Conservation (phyloP, 2,797 vertebrate species). For the Malacoctenus gilli region DNA sequence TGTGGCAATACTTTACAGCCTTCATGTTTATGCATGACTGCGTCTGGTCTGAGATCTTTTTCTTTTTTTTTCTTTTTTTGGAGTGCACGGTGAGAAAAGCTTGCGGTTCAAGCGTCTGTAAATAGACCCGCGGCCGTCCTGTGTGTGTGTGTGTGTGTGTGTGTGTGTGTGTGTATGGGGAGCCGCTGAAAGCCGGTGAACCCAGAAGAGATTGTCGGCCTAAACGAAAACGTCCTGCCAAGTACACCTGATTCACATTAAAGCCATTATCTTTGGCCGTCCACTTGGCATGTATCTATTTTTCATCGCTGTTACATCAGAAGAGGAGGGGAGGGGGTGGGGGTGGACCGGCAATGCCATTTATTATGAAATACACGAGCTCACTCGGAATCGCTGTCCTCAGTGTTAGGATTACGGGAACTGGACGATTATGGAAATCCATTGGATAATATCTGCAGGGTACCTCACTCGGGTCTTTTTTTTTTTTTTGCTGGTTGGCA, state of each 20-base stretch:
- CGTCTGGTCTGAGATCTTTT: constrained; percentile 56
- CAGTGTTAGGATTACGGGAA: constrained; percentile 20
- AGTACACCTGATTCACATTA: constrained; percentile 81
- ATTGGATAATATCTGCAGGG: constrained; percentile 26
- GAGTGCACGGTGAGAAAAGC: constrained; percentile 60
- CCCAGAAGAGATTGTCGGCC: constrained; percentile 60
- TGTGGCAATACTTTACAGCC: constrained; percentile 59
- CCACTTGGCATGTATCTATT: constrained; percentile 72
- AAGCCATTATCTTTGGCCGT: constrained; percentile 77
- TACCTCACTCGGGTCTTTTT: constrained; percentile 19
- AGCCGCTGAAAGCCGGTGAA: constrained; percentile 55
- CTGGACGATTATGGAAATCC: constrained; percentile 46
- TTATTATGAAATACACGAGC: constrained; percentile 31
- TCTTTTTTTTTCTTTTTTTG: too few species aligned
- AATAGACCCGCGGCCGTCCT: constrained; percentile 61
- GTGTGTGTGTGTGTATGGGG: too few species aligned
- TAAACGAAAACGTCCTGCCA: constrained; percentile 64
- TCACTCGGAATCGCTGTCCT: constrained; percentile 32
- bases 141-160: too few species aligned
- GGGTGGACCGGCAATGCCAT: constrained; percentile 44
- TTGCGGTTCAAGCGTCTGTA: constrained; percentile 61
- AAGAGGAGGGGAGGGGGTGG: too few species aligned
- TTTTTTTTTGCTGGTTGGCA: too few species aligned
- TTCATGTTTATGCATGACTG: constrained; percentile 77
- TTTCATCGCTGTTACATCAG: constrained; percentile 76